Percentiles rank a stretch among this genome's conserved stretches.
Conservation (phyloP, 2,797 vertebrate species). For the Cottoperca gobio region DNA sequence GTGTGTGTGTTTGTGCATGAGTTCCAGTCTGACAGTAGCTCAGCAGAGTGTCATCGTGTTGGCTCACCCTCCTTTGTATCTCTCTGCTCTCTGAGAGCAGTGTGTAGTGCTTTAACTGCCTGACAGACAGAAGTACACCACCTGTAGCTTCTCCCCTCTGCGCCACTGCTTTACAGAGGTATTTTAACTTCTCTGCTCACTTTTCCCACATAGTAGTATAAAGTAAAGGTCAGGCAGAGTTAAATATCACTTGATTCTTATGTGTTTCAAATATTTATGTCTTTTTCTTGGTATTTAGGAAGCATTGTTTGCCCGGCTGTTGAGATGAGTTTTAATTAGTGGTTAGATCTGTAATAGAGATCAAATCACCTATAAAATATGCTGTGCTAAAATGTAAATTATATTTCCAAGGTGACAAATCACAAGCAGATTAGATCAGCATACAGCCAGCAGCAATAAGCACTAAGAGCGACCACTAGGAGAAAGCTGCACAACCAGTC, state of each 20-base stretch:
- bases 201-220: conserved; percentile 28
- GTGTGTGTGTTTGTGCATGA: conserved; percentile 7
- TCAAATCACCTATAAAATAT: not conserved
- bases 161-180: conserved; percentile 23
- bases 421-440: too few species aligned
- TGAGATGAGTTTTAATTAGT: not conserved
- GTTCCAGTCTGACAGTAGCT: conserved; percentile 51
- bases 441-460: too few species aligned
- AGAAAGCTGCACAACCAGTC: not conserved
- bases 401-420: not conserved
- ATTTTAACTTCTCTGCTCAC: conserved; percentile 45
- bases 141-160: conserved; percentile 29
- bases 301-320: not conserved
- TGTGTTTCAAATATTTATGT: conserved; percentile 12
- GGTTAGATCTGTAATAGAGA: not conserved
- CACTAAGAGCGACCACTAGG: too few species aligned
- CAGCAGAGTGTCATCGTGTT: conserved; percentile 54
- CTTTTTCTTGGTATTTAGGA: not conserved
- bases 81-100: conserved; percentile 28
- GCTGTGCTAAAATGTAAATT: not conserved
- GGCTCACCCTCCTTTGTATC: conserved; percentile 46
- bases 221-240: conserved; percentile 37
- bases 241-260: conserved; percentile 9
- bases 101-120: conserved; percentile 53
- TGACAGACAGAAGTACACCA: conserved; percentile 46